Evolutionary conservation across 1,140 invertebrate species (phyloP), one percentile per base, ranked within the genome.

Genomic region (Oryzaephilus surinamensis): DNA sequence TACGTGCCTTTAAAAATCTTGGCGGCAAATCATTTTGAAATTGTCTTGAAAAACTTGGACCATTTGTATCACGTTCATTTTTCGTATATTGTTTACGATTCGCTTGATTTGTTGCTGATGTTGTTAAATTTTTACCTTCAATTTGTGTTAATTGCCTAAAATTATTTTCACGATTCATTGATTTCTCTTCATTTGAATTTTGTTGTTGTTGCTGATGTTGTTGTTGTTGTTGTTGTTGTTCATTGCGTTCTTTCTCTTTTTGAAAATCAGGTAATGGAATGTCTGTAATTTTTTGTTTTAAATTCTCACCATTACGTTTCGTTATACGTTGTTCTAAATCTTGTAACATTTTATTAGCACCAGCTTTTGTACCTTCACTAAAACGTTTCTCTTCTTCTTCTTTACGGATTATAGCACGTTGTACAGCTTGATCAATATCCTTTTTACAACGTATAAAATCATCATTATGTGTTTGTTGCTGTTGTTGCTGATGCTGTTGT

Each of bases 1-100:
- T 55, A 2, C 48, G 24, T 48, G 66, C 63, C 51, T 81, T 85
- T 56, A 84, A 76, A 62, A 93, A 90, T 26, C 88, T 70, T 21
- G 88, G 88, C 19, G 88, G 86, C 46, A 92, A 69, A 65, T 86
- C 83, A 29, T 70, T 76, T 60, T 84, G 79, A 60, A 84, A 88
- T 30, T 76, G 74, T 50, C 79, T 73, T 6, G 76, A 78, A 51
- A 79, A 84, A 7, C 66, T 71, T 2, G 64, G 61, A 46, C 57
- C 36, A 57, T 61, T 45, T 42, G 38, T 38, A 26, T 43, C 47
- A 30, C 45, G 43, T 1, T 24, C 23, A 4, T 11, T 66, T 45
- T 60, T 62, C 6, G 66, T 62, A 18, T 59, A 54, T 26, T 63
- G 37, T 13, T 32, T 38, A 20, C 28, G 16, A 32, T n/a, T 43